phyloP scores from a whole-genome alignment of 2,888 invertebrate genomes.

The Acrocyrtus sp. region DNA sequence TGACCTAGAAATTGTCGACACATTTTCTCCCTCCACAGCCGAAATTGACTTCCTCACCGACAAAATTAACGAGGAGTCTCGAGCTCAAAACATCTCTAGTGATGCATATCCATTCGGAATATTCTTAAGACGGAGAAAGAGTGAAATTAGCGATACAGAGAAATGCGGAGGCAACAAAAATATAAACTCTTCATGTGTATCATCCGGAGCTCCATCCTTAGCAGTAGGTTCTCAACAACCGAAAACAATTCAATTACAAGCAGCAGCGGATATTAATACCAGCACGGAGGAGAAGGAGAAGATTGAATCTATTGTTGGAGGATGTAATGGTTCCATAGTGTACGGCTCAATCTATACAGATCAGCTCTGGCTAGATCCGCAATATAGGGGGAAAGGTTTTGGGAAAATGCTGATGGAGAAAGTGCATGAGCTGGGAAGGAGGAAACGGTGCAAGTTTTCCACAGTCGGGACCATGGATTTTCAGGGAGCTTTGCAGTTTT shows the following conservation, averaged over 20 bases:
- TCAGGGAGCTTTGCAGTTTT: constrained; percentile 46
- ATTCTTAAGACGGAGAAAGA: constrained; percentile 28
- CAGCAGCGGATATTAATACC: no score
- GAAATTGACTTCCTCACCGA: constrained; percentile 51
- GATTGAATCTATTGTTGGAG: constrained; percentile 24
- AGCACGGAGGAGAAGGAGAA: constrained; percentile 3
- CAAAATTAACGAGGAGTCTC: constrained; percentile 53
- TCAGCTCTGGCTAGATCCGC: constrained; percentile 46
- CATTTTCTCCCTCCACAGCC: constrained; percentile 33
- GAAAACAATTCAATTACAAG: neutral
- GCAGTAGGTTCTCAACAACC: neutral
- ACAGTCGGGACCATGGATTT: constrained; percentile 53
- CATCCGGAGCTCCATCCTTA: no score
- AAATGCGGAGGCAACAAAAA: no score
- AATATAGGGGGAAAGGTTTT: constrained; percentile 41
- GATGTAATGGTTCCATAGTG: constrained; percentile 51
- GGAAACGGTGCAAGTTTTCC: constrained; percentile 31
- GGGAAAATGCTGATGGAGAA: constrained; percentile 52
- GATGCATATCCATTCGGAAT: constrained; percentile 53
- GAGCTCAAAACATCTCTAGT: constrained; percentile 32
- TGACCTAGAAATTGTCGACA: constrained; percentile 28
- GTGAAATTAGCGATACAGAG: no score
- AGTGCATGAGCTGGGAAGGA: constrained; percentile 43
- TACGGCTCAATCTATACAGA: constrained; percentile 53
- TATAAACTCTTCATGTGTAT: no score